These are phyloP conservation scores for Otis tarda DNA, from an alignment of 2,113 vertebrate genomes.

Conservation along the genomic window DNA sequence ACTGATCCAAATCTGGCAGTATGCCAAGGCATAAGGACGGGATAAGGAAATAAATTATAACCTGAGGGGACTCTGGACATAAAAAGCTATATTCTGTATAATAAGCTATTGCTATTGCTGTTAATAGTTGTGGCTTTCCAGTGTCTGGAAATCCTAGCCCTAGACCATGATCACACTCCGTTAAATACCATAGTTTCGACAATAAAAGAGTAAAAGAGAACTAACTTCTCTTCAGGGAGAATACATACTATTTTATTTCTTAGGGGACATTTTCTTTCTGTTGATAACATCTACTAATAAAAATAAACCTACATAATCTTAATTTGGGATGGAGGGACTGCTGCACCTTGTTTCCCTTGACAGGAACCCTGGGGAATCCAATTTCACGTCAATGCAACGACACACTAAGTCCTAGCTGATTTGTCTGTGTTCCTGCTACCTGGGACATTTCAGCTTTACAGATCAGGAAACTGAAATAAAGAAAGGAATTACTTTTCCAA, in stretches of 20 bases:
- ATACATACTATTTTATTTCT: background rate
- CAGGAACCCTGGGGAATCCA: background rate
- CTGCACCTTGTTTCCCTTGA: background rate
- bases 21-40: background rate
- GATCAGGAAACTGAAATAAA: background rate
- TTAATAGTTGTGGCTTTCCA: background rate
- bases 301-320: background rate
- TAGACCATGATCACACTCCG: background rate
- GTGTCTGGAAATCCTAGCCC: background rate
- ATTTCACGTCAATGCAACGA: background rate
- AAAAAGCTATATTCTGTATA: background rate
- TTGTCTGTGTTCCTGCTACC: background rate
- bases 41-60: background rate
- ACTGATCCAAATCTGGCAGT: background rate
- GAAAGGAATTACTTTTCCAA: background rate
- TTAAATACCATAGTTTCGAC: background rate
- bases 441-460: background rate
- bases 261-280: background rate
- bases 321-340: background rate
- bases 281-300: background rate
- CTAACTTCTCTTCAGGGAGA: background rate
- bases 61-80: background rate
- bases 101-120: background rate
- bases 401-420: background rate
- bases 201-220: background rate